A percentile compares a stretch with the other conserved stretches of the same genome.
Evolutionary conservation across 30 jellyfish, hydroid and myxozoan genomes (phyloP).

Genomic region (Aurelia coerulea): DNA sequence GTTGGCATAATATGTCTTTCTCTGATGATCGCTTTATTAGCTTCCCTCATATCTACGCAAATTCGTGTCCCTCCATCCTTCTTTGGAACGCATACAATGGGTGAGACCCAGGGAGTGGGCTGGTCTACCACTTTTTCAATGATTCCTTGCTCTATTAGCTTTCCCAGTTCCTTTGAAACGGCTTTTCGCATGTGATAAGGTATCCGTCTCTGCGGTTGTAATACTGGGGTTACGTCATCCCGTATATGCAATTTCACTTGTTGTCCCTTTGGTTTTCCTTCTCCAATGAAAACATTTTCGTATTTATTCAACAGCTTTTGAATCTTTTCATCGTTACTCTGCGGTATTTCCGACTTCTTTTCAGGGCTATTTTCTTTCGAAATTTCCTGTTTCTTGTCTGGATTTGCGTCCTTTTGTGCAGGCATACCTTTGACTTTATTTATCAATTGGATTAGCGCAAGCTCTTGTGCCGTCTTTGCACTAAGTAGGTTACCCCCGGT

Average conservation of each 20-base stretch:
- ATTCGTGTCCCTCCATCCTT: slow-evolving; percentile 29
- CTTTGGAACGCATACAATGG: slow-evolving; percentile 23
- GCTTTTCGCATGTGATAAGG: slow-evolving; percentile 64
- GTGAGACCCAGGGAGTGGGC: slow-evolving; percentile 42
- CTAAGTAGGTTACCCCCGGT: slow-evolving; percentile 51
- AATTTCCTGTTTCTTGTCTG: no score
- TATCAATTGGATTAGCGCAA: slow-evolving; percentile 32
- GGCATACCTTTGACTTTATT: slow-evolving; percentile 22
- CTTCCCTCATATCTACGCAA: slow-evolving; percentile 23
- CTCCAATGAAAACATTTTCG: not conserved
- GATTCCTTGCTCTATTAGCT: slow-evolving; percentile 39
- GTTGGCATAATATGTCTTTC: slow-evolving; percentile 45
- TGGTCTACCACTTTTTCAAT: slow-evolving; percentile 41
- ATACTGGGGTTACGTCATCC: slow-evolving; percentile 34
- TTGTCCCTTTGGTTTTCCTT: slow-evolving; percentile 9
- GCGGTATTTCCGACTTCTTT: not conserved
- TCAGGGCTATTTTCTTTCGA: no score
- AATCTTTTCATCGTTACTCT: slow-evolving; percentile 10
- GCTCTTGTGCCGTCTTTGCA: slow-evolving; percentile 67
- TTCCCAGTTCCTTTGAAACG: slow-evolving; percentile 33
- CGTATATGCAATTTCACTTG: slow-evolving; percentile 37
- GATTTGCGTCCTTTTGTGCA: not conserved
- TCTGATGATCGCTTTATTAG: slow-evolving; percentile 28
- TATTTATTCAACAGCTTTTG: slow-evolving; percentile 3
- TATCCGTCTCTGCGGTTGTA: slow-evolving; percentile 69